Conservation (phyloP, 2,797 vertebrate species). For the Gallinago solitaria region DNA sequence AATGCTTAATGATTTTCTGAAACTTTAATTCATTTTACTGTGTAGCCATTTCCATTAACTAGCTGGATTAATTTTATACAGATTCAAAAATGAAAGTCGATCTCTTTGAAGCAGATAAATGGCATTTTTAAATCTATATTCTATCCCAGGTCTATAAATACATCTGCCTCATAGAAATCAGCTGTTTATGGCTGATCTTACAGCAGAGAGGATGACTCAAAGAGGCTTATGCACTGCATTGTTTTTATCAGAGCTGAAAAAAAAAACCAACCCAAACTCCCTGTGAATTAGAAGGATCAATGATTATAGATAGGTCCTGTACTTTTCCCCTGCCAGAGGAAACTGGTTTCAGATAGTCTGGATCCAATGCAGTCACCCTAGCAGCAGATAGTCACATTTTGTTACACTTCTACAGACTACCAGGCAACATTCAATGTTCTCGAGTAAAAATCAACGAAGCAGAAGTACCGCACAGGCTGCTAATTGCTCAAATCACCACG, state of each 20-base stretch:
- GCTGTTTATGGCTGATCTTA: constrained; percentile 46
- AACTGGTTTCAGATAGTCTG: background rate
- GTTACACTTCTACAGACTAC: background rate
- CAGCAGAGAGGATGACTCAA: constrained; percentile 53
- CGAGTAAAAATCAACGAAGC: background rate
- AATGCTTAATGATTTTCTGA: constrained; percentile 23
- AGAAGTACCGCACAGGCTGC: background rate
- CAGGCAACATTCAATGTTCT: background rate
- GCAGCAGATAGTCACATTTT: background rate
- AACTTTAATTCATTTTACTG: constrained; percentile 17
- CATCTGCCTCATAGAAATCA: constrained; percentile 44
- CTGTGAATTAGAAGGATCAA: constrained; percentile 28
- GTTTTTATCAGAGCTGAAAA: constrained; percentile 52
- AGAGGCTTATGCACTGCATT: constrained; percentile 45
- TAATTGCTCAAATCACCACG: background rate
- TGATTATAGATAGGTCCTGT: constrained; percentile 1
- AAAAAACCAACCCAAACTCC: background rate
- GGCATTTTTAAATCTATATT: constrained; percentile 21
- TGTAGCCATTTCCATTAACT: constrained; percentile 18
- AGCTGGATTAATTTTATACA: constrained; percentile 29
- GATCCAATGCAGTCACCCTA: background rate
- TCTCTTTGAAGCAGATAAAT: constrained; percentile 38
- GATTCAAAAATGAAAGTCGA: constrained; percentile 22
- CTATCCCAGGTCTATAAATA: constrained; percentile 57
- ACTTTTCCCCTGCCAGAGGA: background rate